Percentiles rank a stretch among this genome's conserved stretches.
Evolutionary conservation across 2,797 vertebrate species (phyloP).

Genomic region (Enteromius thamalakanensis): DNA sequence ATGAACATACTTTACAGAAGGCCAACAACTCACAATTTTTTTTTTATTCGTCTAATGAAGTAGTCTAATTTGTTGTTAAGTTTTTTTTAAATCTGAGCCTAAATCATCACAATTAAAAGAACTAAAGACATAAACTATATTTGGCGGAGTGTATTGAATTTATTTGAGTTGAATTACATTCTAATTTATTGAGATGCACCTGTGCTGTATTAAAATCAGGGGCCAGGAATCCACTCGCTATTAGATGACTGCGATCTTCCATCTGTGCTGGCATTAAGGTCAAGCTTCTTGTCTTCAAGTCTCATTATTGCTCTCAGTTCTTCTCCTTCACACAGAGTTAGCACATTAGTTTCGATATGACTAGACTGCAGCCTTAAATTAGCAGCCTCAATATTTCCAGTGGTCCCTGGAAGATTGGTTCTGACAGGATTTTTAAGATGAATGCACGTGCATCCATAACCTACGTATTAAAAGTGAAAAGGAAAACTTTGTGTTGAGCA

Average conservation of each 20-base stretch:
- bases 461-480: constrained; percentile 59
- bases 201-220: too few species aligned
- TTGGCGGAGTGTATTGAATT: too few species aligned
- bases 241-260: not conserved
- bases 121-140: too few species aligned
- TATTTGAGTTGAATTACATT: too few species aligned
- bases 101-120: too few species aligned
- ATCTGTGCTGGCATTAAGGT: constrained; percentile 3
- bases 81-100: too few species aligned
- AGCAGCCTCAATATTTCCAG: constrained; percentile 65
- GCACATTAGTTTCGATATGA: constrained; percentile 19
- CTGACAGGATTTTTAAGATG: constrained; percentile 63
- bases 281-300: not conserved
- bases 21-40: too few species aligned
- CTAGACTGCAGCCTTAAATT: constrained; percentile 51
- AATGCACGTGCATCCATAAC: constrained; percentile 57
- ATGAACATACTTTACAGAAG: too few species aligned
- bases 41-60: too few species aligned
- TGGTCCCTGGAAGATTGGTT: constrained; percentile 58
- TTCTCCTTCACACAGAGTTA: not conserved
- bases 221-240: not conserved
- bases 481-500: constrained; percentile 60
- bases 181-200: too few species aligned
- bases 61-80: too few species aligned
- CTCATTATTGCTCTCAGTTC: not conserved